Evolutionary conservation across 2,888 invertebrate species (phyloP), one percentile per base, ranked within the genome.

Genomic region (Cordylochernes scorpioides): DNA sequence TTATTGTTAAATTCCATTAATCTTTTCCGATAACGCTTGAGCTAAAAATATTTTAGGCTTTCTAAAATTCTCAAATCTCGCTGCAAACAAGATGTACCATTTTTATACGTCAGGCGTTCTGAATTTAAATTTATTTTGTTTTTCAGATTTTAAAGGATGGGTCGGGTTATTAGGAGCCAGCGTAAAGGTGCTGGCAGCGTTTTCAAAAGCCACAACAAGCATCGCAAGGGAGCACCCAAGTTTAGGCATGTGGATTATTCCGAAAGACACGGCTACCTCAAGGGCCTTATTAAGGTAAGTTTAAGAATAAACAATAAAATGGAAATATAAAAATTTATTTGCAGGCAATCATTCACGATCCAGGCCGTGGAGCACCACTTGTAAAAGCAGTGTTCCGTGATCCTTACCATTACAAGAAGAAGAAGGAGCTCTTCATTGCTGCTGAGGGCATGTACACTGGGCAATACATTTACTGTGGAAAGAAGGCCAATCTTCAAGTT

Each of bases 401-500:
- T 51, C 91, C 94, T 1, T 97, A 99, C 63, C 77, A 77, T 53
- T 99, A 88, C 59, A 82, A 82, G 61, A 74, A 77, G 8, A 71
- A 78, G 44, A 91, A 86, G 56, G 91, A 97, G 57, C 62, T 91
- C 32, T 91, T 99, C 57, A 78, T 99, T 50, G 94, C 94, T 22
- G 82, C 88, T 19, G 97, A 99, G 58, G 97, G 97, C 53, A 74
- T 99, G 67, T 88, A 94, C 64, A 97, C 97, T 33, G 97, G 97
- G 39, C 97, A 99, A 55, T 99, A 91, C 57, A 65, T 99, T 31
- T 97, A 91, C 58, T 97, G 94, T 53, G 97, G 97, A 49, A 86
- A 78, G 58, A 97, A 84, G 62, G 69, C 71, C 15, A 61, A 59
- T 39, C 59, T 72, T 21, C 66, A 68, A 50, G 65, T 67, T 62